Conservation (phyloP, 2,113 vertebrate genomes). For the Oceanodroma tethys region DNA sequence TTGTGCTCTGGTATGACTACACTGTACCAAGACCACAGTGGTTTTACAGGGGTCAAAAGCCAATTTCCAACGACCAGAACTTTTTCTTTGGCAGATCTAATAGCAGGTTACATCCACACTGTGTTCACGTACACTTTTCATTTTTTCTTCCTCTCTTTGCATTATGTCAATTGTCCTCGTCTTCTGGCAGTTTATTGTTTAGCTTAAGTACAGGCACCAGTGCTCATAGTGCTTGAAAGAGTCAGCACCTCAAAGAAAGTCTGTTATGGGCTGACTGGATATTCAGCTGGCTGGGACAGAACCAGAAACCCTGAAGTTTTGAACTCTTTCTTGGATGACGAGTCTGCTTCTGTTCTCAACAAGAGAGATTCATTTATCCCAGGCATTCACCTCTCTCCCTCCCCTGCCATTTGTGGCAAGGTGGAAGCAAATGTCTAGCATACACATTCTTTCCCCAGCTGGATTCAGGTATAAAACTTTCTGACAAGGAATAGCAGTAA, state of each 20-base stretch:
- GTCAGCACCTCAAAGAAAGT: neutral
- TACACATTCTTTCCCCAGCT: constrained; percentile 47
- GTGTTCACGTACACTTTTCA: neutral
- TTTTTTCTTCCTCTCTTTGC: neutral
- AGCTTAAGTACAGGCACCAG: neutral
- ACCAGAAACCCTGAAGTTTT: neutral
- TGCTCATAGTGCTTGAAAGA: neutral
- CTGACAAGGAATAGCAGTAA: constrained; percentile 65
- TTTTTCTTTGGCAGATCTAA: neutral
- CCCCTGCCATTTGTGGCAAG: constrained; percentile 47
- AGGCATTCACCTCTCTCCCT: neutral
- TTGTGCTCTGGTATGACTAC: neutral
- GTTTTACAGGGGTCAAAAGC: neutral
- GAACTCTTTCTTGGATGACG: neutral
- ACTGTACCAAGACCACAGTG: neutral
- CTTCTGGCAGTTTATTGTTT: neutral
- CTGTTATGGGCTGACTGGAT: neutral
- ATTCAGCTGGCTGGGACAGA: neutral
- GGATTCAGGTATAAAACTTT: constrained; percentile 64
- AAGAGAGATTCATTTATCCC: neutral
- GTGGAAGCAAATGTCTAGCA: constrained; percentile 63
- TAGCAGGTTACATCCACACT: neutral
- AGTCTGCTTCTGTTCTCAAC: neutral
- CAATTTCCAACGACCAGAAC: neutral
- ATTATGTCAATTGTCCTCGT: neutral